A percentile compares a stretch with the other conserved stretches of the same genome.
These are phyloP conservation scores for Vespertilio murinus DNA, from an alignment of 2,797 vertebrate species.

Conservation along the genomic window DNA sequence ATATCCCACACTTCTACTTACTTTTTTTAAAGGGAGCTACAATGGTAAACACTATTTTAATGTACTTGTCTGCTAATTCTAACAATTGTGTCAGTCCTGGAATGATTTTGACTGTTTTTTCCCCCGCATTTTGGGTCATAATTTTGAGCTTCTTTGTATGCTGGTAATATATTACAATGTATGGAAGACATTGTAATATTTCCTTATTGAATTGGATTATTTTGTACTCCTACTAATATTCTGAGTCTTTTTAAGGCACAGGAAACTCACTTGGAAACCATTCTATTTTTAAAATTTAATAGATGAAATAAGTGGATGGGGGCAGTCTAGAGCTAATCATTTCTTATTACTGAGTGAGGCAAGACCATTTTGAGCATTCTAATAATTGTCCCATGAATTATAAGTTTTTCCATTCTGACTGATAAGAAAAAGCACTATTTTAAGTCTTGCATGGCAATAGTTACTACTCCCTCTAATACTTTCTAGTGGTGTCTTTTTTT, in stretches of 20 bases:
- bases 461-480: background rate
- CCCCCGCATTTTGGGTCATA: background rate
- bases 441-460: background rate
- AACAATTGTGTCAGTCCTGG: background rate
- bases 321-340: background rate
- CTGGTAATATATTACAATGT: constrained; percentile 9
- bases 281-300: background rate
- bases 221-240: background rate
- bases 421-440: background rate
- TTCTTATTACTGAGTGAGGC: background rate
- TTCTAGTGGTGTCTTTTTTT: background rate
- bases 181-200: background rate
- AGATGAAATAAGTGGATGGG: background rate
- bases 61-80: background rate
- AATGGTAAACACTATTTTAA: background rate
- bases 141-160: background rate
- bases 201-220: background rate
- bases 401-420: background rate
- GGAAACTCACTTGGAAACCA: background rate
- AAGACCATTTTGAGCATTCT: background rate
- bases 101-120: background rate
- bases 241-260: background rate
- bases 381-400: background rate
- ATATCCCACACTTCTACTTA: background rate
- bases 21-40: background rate